phyloP scores from a whole-genome alignment of 2,888 invertebrate genomes.

The Phymatocera aterrima region DNA sequence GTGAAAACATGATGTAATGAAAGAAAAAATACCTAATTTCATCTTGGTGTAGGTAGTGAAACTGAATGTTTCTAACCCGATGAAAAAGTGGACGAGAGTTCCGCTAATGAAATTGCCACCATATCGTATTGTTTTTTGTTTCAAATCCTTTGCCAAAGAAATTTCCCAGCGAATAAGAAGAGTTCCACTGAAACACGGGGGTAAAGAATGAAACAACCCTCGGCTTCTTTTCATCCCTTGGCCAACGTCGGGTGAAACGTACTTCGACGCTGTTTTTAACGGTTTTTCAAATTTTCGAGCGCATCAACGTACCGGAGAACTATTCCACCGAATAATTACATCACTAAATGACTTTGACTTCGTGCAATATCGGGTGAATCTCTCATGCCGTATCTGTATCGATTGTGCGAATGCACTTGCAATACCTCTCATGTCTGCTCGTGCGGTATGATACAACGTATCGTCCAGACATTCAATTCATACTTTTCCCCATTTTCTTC shows the following conservation, averaged over 20 bases:
- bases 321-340: neutral
- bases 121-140: neutral
- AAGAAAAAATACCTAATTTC: neutral
- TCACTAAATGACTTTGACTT: neutral
- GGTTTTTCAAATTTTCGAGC: neutral
- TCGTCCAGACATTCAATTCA: slow-evolving; percentile 1
- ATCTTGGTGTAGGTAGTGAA: neutral
- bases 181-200: neutral
- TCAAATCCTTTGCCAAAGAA: neutral
- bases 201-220: neutral
- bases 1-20: neutral
- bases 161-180: neutral
- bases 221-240: neutral
- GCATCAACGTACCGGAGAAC: neutral
- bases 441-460: neutral
- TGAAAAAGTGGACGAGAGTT: neutral
- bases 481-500: neutral
- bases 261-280: neutral
- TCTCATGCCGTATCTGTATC: slow-evolving; percentile 17
- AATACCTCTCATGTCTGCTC: neutral
- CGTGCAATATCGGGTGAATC: slow-evolving; percentile 3
- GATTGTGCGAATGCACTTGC: neutral
- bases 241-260: neutral
- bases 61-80: neutral
- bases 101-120: neutral